Evolutionary conservation across 1,140 invertebrate genomes (phyloP), one percentile per base, ranked within the genome.

Genomic region (Bombus pyrosoma): DNA sequence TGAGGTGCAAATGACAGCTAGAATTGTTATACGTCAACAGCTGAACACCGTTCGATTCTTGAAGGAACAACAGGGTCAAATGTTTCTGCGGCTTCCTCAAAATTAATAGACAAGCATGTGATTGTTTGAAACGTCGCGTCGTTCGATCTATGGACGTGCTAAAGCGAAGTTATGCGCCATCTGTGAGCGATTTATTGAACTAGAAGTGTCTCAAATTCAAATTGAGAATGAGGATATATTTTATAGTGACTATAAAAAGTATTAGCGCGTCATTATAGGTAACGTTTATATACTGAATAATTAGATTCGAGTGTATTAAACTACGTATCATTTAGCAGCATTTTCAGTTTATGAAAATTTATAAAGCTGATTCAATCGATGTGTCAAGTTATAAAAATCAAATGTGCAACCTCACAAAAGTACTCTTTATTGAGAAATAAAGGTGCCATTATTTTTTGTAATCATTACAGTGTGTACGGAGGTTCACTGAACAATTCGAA

Each of bases 1-100:
- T 81, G 79, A 86, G 81, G 66, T 91, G 89, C 87, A 87, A 90
- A 68, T 90, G 86, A 86, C 84, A 90, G 84, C 59, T 81, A 78
- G 73, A 88, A 90, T 82, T 88, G 78, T 90, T 90, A 90, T 86
- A 86, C 86, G 68, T 34, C 71, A 53, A 64, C 37, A 43, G 47
- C 32, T 41, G 62, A 77, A 80, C 39, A 69, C 57, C 25, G 39
- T 83, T 86, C 81, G 84, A 90, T 91, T 84, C 66, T 86, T 81
- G 57, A 59, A 59, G 62, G 66, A 59, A 78, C 74, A 78, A 78
- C 47, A 22, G 43, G 25, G 41, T 69, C 59, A 59, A 53, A 89
- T 83, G 69, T 64, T 83, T 80, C n/a, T n/a, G 25, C 39, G 37
- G 34, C 83, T 89, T 86, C 69, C 37, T 75, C 82, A 82, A 88